Evolutionary conservation across 2,113 vertebrate species (phyloP).

Genomic region (Corydoras maculifer): DNA sequence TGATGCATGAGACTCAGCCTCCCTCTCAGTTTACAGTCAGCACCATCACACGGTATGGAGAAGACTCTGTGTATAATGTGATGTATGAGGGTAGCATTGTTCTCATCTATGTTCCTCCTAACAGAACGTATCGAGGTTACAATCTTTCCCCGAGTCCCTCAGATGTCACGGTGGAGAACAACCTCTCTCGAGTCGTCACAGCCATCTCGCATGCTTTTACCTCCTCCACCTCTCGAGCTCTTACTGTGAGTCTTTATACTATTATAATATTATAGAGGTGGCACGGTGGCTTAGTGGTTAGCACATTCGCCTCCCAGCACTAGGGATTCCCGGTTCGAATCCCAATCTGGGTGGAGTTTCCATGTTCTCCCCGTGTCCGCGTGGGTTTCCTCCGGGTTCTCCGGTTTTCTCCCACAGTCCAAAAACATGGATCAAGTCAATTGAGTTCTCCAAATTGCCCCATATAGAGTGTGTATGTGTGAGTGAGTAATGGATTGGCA

Average conservation of each 20-base stretch:
- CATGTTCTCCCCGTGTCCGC: too few relatives aligned
- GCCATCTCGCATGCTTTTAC: constrained; percentile 81
- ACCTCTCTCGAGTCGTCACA: constrained; percentile 83
- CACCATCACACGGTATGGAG: constrained; percentile 83
- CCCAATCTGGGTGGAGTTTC: background rate
- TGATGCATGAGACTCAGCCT: constrained; percentile 93
- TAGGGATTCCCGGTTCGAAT: too few relatives aligned
- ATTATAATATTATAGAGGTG: too few relatives aligned
- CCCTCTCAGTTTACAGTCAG: constrained; percentile 89
- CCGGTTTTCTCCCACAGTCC: background rate
- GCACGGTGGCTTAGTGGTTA: too few relatives aligned
- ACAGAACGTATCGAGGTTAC: constrained; percentile 89
- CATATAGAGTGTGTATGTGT: too few relatives aligned
- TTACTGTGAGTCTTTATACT: constrained; percentile 69
- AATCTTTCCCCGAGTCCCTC: constrained; percentile 72
- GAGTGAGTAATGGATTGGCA: too few relatives aligned
- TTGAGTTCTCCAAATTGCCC: too few relatives aligned
- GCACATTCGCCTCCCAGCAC: too few relatives aligned
- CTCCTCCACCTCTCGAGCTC: constrained; percentile 82
- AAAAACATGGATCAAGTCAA: too few relatives aligned
- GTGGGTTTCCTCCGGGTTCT: background rate
- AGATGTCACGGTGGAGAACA: constrained; percentile 90
- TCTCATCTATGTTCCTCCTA: background rate
- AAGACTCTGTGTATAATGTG: too few relatives aligned
- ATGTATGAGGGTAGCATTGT: too few relatives aligned